phyloP scores from a whole-genome alignment of 92 coral and sea anemone genomes.

The Pocillopora meandrina region DNA sequence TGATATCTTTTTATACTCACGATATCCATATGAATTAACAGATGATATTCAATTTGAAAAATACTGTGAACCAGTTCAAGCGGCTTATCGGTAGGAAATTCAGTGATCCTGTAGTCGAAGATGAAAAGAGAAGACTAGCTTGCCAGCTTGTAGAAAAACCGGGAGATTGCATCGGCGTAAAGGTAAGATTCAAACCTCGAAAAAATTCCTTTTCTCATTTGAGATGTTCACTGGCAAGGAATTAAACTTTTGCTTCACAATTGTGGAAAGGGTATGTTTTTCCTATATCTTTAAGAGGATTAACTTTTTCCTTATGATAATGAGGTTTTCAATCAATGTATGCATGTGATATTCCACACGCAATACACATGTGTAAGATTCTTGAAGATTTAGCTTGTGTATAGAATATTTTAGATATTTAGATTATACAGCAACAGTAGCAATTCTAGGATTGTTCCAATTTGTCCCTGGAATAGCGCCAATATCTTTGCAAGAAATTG shows the following conservation, averaged over 20 bases:
- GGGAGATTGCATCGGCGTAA: conserved; percentile 79
- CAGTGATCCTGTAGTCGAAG: conserved; percentile 84
- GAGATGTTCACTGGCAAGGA: background rate
- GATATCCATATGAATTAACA: conserved; percentile 19
- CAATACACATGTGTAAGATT: no score
- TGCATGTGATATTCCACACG: no score
- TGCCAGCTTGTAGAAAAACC: conserved; percentile 76
- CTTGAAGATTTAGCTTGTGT: no score
- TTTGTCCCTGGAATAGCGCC: no score
- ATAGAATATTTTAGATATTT: no score
- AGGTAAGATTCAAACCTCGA: conserved; percentile 50
- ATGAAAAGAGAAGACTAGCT: conserved; percentile 68
- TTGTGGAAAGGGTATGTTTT: background rate
- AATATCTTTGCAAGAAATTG: no score
- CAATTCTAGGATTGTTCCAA: no score
- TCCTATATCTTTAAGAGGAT: background rate
- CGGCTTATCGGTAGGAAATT: conserved; percentile 85
- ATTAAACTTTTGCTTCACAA: background rate
- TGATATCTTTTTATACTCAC: background rate
- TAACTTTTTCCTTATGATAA: background rate
- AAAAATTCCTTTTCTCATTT: background rate
- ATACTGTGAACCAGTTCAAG: conserved; percentile 90
- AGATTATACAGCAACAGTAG: no score
- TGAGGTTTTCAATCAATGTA: background rate
- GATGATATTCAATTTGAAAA: conserved; percentile 87